A percentile compares a stretch with the other conserved stretches of the same genome.
Conservation (phyloP, 2,113 vertebrate species). For the Xenopus laevis region DNA sequence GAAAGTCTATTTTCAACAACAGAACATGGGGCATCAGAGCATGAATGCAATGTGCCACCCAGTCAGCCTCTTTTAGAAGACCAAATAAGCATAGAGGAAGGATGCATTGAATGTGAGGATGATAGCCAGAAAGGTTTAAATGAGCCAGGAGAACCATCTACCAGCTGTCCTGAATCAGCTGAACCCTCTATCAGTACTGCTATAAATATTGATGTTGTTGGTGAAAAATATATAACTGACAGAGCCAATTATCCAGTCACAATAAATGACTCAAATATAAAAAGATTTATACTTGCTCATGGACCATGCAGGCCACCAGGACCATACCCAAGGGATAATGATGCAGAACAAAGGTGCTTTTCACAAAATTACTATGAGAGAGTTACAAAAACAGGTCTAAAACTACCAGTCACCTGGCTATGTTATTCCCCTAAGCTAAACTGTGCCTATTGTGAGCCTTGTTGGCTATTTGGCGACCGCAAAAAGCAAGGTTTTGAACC, state of each 20-base stretch:
- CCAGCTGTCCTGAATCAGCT: too few species aligned
- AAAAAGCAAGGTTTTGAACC: slow-evolving; percentile 9
- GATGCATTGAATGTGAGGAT: too few species aligned
- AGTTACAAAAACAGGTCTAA: too few species aligned
- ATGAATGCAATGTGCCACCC: neutral
- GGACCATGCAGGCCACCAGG: too few species aligned
- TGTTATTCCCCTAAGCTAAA: slow-evolving; percentile 16
- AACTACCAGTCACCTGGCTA: slow-evolving; percentile 4
- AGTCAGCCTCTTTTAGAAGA: neutral
- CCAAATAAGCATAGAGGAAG: neutral
- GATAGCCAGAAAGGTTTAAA: too few species aligned
- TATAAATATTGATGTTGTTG: neutral
- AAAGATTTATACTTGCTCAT: too few species aligned
- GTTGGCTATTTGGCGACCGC: slow-evolving; percentile 25
- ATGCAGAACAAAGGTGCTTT: too few species aligned
- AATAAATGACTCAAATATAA: neutral
- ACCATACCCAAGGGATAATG: too few species aligned
- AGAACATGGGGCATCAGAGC: neutral
- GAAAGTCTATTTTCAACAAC: neutral
- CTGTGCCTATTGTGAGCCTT: neutral
- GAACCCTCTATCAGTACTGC: neutral
- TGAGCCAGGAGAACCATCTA: too few species aligned
- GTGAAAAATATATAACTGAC: slow-evolving; percentile 1
- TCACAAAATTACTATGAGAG: too few species aligned
- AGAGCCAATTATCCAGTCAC: neutral